Percentiles rank a stretch among this genome's conserved stretches.
phyloP scores from a whole-genome alignment of 2,113 vertebrate species.

The Rhizomys pruinosus region DNA sequence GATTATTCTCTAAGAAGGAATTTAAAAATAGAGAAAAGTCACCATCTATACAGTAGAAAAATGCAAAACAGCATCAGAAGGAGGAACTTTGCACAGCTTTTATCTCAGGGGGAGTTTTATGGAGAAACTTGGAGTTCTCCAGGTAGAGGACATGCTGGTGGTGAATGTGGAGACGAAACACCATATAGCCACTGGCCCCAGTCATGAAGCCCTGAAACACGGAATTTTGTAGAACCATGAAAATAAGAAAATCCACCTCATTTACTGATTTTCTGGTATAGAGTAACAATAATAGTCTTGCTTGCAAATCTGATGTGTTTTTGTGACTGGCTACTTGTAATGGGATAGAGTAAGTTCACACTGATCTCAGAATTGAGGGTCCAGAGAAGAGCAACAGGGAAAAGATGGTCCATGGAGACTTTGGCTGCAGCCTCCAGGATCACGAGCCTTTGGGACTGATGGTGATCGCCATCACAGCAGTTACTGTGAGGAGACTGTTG shows the following conservation, averaged over 20 bases:
- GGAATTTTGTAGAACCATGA: background rate
- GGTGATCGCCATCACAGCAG: background rate
- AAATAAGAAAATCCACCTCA: background rate
- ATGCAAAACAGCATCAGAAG: too few species aligned
- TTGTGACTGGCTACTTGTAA: background rate
- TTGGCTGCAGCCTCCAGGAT: background rate
- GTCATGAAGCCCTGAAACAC: background rate
- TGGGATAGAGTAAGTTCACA: background rate
- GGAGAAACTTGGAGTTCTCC: background rate
- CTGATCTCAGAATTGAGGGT: background rate
- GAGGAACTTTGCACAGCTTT: background rate
- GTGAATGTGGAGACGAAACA: background rate
- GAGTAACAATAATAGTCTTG: too few species aligned
- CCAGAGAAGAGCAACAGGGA: background rate
- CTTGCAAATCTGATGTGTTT: background rate
- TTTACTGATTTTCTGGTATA: too few species aligned
- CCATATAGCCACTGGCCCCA: background rate
- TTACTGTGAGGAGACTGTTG: background rate
- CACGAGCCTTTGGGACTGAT: background rate
- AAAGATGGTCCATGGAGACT: fast-evolving
- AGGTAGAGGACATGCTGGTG: background rate
- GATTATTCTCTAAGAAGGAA: too few species aligned
- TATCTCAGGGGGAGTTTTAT: background rate
- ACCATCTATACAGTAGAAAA: too few species aligned
- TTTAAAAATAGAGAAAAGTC: too few species aligned